Conservation (phyloP, 2,888 invertebrate genomes). For the Pheosia gnoma region DNA sequence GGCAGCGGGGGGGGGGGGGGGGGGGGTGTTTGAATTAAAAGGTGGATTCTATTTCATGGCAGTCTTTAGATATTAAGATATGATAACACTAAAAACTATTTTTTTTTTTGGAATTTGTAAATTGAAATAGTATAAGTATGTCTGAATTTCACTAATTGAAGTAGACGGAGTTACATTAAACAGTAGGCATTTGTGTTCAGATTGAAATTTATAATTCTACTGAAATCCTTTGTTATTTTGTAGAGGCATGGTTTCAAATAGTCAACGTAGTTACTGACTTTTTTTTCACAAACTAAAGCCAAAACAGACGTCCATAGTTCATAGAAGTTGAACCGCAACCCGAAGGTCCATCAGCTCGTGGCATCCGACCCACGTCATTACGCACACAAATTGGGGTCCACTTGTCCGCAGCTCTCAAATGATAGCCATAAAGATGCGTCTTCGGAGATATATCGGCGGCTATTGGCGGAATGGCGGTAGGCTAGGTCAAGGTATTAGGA, state of each 20-base stretch:
- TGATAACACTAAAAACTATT: not conserved
- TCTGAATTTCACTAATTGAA: too few species aligned
- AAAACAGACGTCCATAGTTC: too few species aligned
- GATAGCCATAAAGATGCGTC: slow-evolving; percentile 24
- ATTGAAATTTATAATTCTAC: too few species aligned
- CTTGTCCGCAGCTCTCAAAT: slow-evolving; percentile 30
- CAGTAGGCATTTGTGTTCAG: too few species aligned
- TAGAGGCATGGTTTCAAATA: too few species aligned
- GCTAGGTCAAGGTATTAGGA: not conserved
- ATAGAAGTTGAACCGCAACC: not conserved
- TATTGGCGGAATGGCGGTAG: not conserved
- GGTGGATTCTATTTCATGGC: not conserved
- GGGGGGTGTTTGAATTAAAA: slow-evolving; percentile 6
- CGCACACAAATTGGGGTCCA: slow-evolving; percentile 42
- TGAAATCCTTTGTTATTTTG: too few species aligned
- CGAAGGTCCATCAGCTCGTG: slow-evolving; percentile 5
- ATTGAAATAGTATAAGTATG: not conserved
- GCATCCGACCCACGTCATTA: slow-evolving; percentile 38
- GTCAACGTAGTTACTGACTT: too few species aligned
- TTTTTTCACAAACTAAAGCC: too few species aligned
- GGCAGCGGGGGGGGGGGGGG: not conserved
- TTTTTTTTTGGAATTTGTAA: not conserved
- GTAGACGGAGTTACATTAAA: too few species aligned
- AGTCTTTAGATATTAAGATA: not conserved
- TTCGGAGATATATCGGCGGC: not conserved